Conservation (phyloP, 2,797 vertebrate genomes). For the Heteromormyrus szaboi region DNA sequence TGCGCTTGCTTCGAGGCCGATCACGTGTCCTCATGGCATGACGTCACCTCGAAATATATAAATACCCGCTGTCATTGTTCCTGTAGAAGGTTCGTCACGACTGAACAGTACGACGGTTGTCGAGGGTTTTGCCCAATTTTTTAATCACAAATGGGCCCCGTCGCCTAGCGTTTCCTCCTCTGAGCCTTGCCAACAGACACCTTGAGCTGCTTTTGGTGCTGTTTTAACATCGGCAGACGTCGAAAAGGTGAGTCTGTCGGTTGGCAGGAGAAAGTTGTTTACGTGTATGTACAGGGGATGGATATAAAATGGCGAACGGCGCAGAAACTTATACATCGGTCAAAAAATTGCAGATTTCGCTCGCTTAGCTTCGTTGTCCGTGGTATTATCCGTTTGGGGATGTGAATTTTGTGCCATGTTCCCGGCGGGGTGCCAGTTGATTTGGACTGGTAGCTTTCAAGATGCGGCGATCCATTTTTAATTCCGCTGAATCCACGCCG, state of each 20-base stretch:
- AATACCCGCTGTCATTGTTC: not conserved
- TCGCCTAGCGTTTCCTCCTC: slow-evolving; percentile 48
- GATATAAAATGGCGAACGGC: slow-evolving; percentile 18
- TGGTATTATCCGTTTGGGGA: not conserved
- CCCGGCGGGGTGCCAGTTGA: not conserved
- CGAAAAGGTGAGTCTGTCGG: slow-evolving; percentile 39
- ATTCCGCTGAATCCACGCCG: not conserved
- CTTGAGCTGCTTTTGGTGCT: slow-evolving; percentile 36
- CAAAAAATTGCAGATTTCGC: not conserved
- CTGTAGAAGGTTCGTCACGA: not conserved
- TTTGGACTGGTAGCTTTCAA: not conserved
- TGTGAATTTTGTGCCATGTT: not conserved
- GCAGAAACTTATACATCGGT: not conserved
- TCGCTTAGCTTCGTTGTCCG: not conserved
- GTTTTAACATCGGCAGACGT: slow-evolving; percentile 22
- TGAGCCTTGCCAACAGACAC: slow-evolving; percentile 42
- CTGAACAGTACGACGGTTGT: not conserved
- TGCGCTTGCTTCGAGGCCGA: not conserved
- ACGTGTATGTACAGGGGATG: not conserved
- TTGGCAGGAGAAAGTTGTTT: not conserved
- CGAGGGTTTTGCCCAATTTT: slow-evolving; percentile 24
- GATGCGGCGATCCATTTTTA: not conserved
- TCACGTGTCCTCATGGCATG: not conserved
- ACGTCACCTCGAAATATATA: slow-evolving; percentile 26
- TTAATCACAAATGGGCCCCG: slow-evolving; percentile 57